These are phyloP conservation scores for Adoxophyes honmai DNA, from an alignment of 1,140 invertebrate genomes.

Conservation along the genomic window DNA sequence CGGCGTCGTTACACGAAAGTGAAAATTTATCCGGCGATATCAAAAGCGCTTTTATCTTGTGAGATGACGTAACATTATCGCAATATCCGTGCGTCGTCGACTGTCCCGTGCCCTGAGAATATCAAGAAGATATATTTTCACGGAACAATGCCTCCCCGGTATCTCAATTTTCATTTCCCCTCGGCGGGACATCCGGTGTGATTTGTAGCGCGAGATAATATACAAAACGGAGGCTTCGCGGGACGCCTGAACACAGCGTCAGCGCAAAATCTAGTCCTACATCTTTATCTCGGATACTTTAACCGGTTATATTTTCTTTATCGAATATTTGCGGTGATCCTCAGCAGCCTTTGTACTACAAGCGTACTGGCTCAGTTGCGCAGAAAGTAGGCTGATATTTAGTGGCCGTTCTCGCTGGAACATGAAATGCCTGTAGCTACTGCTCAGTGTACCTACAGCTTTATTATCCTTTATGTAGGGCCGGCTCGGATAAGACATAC, in stretches of 20 bases:
- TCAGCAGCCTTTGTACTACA: conserved; percentile 27
- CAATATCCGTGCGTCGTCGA: conserved; percentile 59
- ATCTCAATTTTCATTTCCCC: conserved; percentile 72
- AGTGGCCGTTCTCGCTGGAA: background rate
- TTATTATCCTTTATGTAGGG: background rate
- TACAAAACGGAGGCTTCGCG: conserved; percentile 63
- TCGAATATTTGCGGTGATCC: conserved; percentile 35
- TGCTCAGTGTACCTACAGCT: no score
- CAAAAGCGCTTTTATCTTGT: conserved; percentile 47
- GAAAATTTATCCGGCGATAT: conserved; percentile 51
- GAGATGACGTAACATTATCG: conserved; percentile 57
- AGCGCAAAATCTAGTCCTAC: conserved; percentile 50
- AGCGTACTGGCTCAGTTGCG: conserved; percentile 18
- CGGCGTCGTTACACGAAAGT: conserved; percentile 35
- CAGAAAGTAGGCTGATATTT: background rate
- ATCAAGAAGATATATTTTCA: conserved; percentile 72
- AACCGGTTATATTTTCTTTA: conserved; percentile 44
- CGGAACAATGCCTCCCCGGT: conserved; percentile 65
- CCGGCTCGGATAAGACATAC: background rate
- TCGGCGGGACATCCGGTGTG: conserved; percentile 63
- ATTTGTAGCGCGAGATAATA: conserved; percentile 71
- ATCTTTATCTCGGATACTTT: conserved; percentile 46
- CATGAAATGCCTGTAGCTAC: background rate
- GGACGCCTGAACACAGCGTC: conserved; percentile 47
- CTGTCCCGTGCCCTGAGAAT: conserved; percentile 57